Percentiles rank a stretch among this genome's conserved stretches.
Evolutionary conservation across 2,888 invertebrate species (phyloP).

Genomic region (Drosophila pegasa): DNA sequence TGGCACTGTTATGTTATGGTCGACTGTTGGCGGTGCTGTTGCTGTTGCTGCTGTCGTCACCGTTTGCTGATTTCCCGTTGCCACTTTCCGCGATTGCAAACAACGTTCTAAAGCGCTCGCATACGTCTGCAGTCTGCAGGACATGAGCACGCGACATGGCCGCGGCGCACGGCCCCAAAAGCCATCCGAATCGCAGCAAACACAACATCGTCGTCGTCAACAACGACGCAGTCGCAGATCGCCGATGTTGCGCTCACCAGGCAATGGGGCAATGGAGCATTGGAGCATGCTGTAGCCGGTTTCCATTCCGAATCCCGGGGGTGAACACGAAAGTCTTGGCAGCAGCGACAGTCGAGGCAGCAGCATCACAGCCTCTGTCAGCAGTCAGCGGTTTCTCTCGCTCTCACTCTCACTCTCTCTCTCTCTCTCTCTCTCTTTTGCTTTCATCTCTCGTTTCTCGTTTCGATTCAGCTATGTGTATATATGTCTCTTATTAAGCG

Average conservation of each 20-base stretch:
- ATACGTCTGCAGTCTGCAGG: slow-evolving; percentile 74
- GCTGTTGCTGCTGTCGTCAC: slow-evolving; percentile 52
- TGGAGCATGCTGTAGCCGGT: slow-evolving; percentile 40
- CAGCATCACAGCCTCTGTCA: slow-evolving; percentile 13
- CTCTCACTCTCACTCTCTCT: slow-evolving; percentile 1
- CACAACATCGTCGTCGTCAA: slow-evolving; percentile 22
- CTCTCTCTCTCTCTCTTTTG: neutral
- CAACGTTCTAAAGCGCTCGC: slow-evolving; percentile 76
- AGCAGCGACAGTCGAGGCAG: neutral
- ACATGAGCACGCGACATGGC: slow-evolving; percentile 53
- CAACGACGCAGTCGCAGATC: slow-evolving; percentile 43
- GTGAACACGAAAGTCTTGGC: neutral
- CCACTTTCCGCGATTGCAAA: slow-evolving; percentile 77
- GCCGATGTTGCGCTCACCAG: slow-evolving; percentile 24
- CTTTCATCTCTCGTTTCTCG: slow-evolving; percentile 10
- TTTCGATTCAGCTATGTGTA: slow-evolving; percentile 34
- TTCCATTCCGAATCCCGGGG: slow-evolving; percentile 19
- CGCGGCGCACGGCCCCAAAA: slow-evolving; percentile 39
- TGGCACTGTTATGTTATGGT: slow-evolving; percentile 50
- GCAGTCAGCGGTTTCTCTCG: slow-evolving; percentile 6
- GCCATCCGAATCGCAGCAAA: slow-evolving; percentile 29
- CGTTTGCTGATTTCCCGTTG: slow-evolving; percentile 54
- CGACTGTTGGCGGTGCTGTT: slow-evolving; percentile 37
- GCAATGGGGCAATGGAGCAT: slow-evolving; percentile 47
- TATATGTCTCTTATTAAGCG: slow-evolving; percentile 42